Evolutionary conservation across 1,140 invertebrate species (phyloP), one percentile per base, ranked within the genome.

Genomic region (Philaenus spumarius): DNA sequence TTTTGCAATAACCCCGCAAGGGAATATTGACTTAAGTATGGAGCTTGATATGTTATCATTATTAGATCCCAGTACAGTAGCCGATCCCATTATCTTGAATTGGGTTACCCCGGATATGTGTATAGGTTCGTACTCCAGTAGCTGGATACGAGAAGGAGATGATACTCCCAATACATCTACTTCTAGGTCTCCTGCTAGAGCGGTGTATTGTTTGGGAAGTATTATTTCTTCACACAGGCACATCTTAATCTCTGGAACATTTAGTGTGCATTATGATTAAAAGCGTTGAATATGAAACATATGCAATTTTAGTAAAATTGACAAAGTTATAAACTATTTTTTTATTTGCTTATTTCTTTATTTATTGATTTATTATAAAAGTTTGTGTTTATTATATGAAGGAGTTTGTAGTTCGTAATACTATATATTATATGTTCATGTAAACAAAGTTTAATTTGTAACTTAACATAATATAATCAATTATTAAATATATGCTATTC

Each of bases 1-100:
- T 64, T 79, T 76, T 22, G 82, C 78, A 68, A 86, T 84, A 61
- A 84, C 80, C 2, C 83, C 83, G 63, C 85, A 87, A 2, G 84
- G 83, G 58, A 87, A 72, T 9, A 78, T 80, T 59, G 84, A 62
- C 23, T 57, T 54, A 14, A 62, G 47, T 39, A 56, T 34, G 12
- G 37, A 35, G 55, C 51, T 60, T 53, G 58, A 40, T 46, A 42
- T 19, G 47, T 39, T 37, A 34, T 51, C 61, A 39, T 48, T 14
- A 2, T 19, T 11, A n/a, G 34, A 19, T 11, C 23, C 48, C 34
- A 35, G 57, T 50, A 54, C 51, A 14, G 51, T 30, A 46, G 50
- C 46, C 46, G 26, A 61, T n/a, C 43, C 22, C 19, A 26, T 34
- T 26, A 47, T 24, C 9, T 17, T 20, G 40, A 43, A 43, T 45